Base-by-base conservation (phyloP, 1,140 invertebrate genomes). In the Cydia amplana region DNA sequence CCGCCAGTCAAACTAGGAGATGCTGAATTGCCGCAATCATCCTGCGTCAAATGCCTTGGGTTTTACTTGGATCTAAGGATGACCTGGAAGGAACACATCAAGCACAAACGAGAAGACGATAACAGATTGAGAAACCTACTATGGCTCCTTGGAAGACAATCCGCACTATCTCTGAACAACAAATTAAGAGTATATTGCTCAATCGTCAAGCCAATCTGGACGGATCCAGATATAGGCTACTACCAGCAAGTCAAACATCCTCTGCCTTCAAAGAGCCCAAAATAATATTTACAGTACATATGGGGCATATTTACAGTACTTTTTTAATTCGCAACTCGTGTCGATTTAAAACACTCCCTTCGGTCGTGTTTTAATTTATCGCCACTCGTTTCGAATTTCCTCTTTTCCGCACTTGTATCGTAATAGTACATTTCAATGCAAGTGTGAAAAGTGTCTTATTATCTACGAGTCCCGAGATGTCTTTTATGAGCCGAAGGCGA, bases 241-340 rank as follows among this genome's bases (percentile, higher is more conserved):
- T 36, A 28, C 67, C 32, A 72, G 43, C 67, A 40, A 72, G 46
- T 72, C n/a, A n/a, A 72, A 72, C 14, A 18, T 49, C 12, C 25
- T 40, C 4, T 72, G 67, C 67, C 67, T 72, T 1, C 67, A 49
- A n/a, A n/a, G 36, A 72, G 67, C 67, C 32, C 67, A 72, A 72
- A 72, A 72, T 32, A 46, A 72, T 40, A 72, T 72, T 49, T 25
- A n/a, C n/a, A n/a, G n/a, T n/a, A n/a, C n/a, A n/a, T n/a, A n/a
- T n/a, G n/a, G n/a, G n/a, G n/a, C n/a, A n/a, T n/a, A n/a, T n/a
- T n/a, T n/a, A n/a, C n/a, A n/a, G n/a, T n/a, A n/a, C n/a, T n/a
- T n/a, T n/a, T n/a, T n/a, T n/a, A n/a, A n/a, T n/a, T n/a, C n/a
- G n/a, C n/a, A n/a, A n/a, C n/a, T n/a, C n/a, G n/a, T n/a, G n/a